Conservation (phyloP, 2,888 invertebrate species). For the Parnassius apollo region DNA sequence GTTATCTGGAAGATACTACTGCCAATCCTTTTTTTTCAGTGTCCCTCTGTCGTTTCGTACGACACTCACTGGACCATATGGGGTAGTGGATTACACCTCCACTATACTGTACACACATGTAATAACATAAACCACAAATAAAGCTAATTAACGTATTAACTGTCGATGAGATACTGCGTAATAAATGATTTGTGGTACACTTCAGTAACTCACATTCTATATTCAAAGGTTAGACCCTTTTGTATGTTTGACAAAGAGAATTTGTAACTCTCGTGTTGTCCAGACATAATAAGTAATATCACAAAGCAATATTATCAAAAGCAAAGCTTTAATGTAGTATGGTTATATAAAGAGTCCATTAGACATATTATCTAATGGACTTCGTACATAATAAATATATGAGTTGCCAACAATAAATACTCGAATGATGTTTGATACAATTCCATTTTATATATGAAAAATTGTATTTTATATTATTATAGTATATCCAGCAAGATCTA, state of each 20-base stretch:
- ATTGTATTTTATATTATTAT: slow-evolving; percentile 3
- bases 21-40: no score
- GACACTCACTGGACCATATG: no score
- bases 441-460: slow-evolving; percentile 5
- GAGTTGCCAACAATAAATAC: background rate
- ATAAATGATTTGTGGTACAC: slow-evolving; percentile 10
- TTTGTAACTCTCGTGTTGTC: slow-evolving; percentile 9
- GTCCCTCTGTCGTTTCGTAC: no score
- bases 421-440: slow-evolving; percentile 5
- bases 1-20: no score
- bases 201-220: background rate
- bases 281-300: slow-evolving; percentile 18
- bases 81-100: no score
- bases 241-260: slow-evolving; percentile 20
- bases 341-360: slow-evolving; percentile 20
- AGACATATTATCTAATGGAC: slow-evolving; percentile 19
- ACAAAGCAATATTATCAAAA: slow-evolving; percentile 19
- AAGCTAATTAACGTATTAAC: no score
- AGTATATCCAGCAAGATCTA: background rate
- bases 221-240: slow-evolving; percentile 13
- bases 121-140: no score
- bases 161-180: background rate
- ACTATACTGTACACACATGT: no score
- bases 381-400: slow-evolving; percentile 8
- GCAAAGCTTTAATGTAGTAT: slow-evolving; percentile 8